A percentile compares a stretch with the other conserved stretches of the same genome.
phyloP scores from a whole-genome alignment of 2,797 vertebrate genomes.

The Crenuchus spilurus region DNA sequence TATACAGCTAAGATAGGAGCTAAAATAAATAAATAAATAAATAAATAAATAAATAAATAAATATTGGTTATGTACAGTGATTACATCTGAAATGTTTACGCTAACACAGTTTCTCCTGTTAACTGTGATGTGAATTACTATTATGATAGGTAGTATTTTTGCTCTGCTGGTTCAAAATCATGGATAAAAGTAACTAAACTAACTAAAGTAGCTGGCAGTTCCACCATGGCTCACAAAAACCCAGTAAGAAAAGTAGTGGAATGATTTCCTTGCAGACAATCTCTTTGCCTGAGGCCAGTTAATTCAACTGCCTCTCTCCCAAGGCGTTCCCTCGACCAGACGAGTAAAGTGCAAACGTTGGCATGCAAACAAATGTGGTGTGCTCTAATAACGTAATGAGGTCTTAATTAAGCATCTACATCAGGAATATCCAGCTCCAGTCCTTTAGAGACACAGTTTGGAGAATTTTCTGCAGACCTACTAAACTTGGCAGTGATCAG shows the following conservation, averaged over 20 bases:
- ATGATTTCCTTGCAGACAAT: conserved; percentile 6
- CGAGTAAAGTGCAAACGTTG: conserved; percentile 26
- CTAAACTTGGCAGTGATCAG: too few relatives aligned
- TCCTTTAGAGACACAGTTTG: too few relatives aligned
- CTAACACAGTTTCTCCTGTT: background rate
- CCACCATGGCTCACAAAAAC: background rate
- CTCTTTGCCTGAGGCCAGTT: conserved; percentile 6
- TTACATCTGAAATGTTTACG: background rate
- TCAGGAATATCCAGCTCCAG: too few relatives aligned
- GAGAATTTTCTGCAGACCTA: too few relatives aligned
- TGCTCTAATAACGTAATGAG: conserved; percentile 13
- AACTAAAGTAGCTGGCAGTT: conserved; percentile 2
- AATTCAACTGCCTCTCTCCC: conserved; percentile 16
- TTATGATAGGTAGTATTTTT: conserved; percentile 4
- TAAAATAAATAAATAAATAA: background rate
- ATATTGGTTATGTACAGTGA: background rate
- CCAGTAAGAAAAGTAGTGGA: background rate
- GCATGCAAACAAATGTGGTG: conserved; percentile 31
- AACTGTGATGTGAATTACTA: background rate
- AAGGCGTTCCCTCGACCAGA: conserved; percentile 17
- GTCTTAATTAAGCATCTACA: background rate
- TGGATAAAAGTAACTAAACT: conserved; percentile 6
- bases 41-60: background rate
- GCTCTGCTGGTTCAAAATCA: conserved; percentile 4
- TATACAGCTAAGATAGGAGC: background rate